These are phyloP conservation scores for Machaerirhynchus nigripectus DNA, from an alignment of 2,113 vertebrate species.

Conservation along the genomic window DNA sequence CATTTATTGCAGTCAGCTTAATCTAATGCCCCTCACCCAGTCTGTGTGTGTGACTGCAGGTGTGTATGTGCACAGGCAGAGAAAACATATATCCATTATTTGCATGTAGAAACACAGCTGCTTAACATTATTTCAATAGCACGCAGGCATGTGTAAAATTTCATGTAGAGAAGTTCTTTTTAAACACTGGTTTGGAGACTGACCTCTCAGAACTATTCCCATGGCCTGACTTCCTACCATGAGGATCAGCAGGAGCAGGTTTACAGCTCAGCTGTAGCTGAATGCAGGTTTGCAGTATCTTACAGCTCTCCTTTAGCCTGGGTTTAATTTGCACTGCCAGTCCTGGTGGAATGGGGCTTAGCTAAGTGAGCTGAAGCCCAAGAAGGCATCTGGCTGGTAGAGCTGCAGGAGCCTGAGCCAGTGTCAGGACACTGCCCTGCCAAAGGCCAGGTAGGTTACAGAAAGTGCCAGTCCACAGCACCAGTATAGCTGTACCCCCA, in stretches of 20 bases:
- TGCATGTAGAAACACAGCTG: neutral
- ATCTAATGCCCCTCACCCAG: neutral
- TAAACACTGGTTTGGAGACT: neutral
- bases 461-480: neutral
- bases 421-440: neutral
- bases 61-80: neutral
- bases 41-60: neutral
- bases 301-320: neutral
- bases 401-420: neutral
- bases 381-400: neutral
- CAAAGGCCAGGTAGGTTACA: neutral
- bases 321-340: neutral
- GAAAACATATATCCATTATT: neutral
- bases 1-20: neutral
- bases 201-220: neutral
- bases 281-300: neutral
- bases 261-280: neutral
- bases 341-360: neutral
- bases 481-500: no score
- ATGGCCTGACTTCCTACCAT: rapidly evolving
- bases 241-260: neutral
- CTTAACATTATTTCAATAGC: neutral
- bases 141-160: neutral
- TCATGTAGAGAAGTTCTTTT: neutral
- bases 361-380: neutral